Evolutionary conservation across 2,797 vertebrate species (phyloP).

Genomic region (Gymnopithys bicolor): DNA sequence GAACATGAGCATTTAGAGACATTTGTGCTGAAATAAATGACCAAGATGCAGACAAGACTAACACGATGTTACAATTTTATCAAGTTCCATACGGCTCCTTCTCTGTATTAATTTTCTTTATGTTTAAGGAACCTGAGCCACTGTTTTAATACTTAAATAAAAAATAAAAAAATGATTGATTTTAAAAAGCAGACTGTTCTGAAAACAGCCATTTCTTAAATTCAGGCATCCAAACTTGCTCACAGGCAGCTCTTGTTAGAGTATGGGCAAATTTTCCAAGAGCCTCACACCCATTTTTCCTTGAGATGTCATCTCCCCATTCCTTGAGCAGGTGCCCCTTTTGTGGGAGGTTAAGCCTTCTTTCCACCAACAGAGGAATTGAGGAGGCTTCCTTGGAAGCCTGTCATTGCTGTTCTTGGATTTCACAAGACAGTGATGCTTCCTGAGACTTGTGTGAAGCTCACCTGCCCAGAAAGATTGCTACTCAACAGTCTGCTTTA

Average conservation of each 20-base stretch:
- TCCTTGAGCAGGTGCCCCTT: not conserved
- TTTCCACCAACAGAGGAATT: not conserved
- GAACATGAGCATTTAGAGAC: not conserved
- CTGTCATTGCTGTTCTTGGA: not conserved
- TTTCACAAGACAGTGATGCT: not conserved
- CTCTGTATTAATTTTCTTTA: not conserved
- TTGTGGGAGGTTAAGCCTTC: slow-evolving; percentile 12
- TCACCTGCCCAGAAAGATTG: slow-evolving; percentile 57
- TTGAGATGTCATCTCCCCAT: not conserved
- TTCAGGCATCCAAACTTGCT: not conserved
- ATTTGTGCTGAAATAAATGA: not conserved
- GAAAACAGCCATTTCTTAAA: not conserved
- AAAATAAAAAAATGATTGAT: accelerated
- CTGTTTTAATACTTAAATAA: not conserved
- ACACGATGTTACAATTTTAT: not conserved
- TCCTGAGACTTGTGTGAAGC: not conserved
- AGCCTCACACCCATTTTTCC: not conserved
- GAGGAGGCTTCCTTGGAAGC: slow-evolving; percentile 25
- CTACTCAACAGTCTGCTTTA: slow-evolving; percentile 11
- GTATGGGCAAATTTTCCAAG: not conserved
- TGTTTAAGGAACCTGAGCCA: not conserved
- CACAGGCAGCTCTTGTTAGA: not conserved
- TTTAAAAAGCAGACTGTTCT: not conserved
- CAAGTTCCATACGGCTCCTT: not conserved
- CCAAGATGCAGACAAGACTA: not conserved